These are phyloP conservation scores for Polietes domitor DNA, from an alignment of 2,888 invertebrate species.

Conservation along the genomic window DNA sequence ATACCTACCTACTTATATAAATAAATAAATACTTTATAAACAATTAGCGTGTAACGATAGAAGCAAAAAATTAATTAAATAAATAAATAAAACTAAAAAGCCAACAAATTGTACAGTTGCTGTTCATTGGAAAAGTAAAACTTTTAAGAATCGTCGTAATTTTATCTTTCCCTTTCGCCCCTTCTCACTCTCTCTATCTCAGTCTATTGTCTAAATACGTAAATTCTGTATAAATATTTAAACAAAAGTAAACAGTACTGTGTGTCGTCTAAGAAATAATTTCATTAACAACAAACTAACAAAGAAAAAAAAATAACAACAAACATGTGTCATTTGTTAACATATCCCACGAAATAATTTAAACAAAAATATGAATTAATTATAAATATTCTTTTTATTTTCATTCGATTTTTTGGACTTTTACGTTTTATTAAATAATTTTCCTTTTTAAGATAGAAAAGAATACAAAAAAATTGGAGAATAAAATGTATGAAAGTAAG, in stretches of 20 bases:
- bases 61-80: neutral
- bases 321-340: conserved; percentile 31
- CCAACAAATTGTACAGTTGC: neutral
- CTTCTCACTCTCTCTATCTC: neutral
- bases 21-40: neutral
- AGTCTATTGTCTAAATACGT: conserved; percentile 17
- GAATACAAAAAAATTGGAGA: too few species aligned
- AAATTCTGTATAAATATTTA: conserved; percentile 29
- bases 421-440: neutral
- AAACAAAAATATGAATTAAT: neutral
- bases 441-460: neutral
- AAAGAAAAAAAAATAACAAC: neutral
- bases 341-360: conserved; percentile 22
- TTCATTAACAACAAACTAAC: neutral
- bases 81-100: neutral
- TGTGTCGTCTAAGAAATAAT: neutral
- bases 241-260: neutral
- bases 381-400: neutral
- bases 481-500: too few species aligned
- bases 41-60: neutral
- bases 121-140: neutral
- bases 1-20: neutral
- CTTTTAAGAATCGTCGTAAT: neutral
- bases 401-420: neutral
- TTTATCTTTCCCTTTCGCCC: neutral